These are phyloP conservation scores for Chroicocephalus ridibundus DNA, from an alignment of 2,113 vertebrate species.

Conservation along the genomic window DNA sequence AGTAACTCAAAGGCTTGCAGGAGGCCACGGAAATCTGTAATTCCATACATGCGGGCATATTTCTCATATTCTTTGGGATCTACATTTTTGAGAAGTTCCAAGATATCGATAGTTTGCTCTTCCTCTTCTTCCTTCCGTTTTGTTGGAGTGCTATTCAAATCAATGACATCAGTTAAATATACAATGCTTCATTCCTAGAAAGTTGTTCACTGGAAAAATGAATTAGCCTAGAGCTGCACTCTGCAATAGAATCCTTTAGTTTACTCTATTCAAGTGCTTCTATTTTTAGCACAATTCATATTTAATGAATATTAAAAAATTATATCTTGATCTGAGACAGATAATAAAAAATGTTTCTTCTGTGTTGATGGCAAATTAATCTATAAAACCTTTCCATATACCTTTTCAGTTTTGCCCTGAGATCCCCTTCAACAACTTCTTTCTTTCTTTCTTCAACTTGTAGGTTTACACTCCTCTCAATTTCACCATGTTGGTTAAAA, in stretches of 20 bases:
- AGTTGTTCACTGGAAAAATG: background rate
- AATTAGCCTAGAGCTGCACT: background rate
- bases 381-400: conserved; percentile 60
- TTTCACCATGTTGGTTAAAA: conserved; percentile 89
- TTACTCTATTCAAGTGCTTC: background rate
- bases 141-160: conserved; percentile 83
- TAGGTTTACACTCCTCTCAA: conserved; percentile 85
- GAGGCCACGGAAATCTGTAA: conserved; percentile 96
- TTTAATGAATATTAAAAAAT: background rate
- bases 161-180: background rate
- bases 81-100: conserved; percentile 96
- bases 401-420: conserved; percentile 94
- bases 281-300: background rate
- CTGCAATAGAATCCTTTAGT: background rate
- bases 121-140: conserved; percentile 90
- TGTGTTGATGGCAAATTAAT: background rate
- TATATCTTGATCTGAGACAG: background rate
- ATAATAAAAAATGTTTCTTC: background rate
- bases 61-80: conserved; percentile 99
- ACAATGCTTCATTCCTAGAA: background rate
- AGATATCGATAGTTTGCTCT: conserved; percentile 92
- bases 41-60: conserved; percentile 98
- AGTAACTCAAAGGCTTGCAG: conserved; percentile 96
- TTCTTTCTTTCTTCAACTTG: conserved; percentile 89
- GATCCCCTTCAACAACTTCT: conserved; percentile 84